Percentiles rank a stretch among this genome's conserved stretches.
Evolutionary conservation across 2,113 vertebrate species (phyloP).

Genomic region (Tilapia sparmanii): DNA sequence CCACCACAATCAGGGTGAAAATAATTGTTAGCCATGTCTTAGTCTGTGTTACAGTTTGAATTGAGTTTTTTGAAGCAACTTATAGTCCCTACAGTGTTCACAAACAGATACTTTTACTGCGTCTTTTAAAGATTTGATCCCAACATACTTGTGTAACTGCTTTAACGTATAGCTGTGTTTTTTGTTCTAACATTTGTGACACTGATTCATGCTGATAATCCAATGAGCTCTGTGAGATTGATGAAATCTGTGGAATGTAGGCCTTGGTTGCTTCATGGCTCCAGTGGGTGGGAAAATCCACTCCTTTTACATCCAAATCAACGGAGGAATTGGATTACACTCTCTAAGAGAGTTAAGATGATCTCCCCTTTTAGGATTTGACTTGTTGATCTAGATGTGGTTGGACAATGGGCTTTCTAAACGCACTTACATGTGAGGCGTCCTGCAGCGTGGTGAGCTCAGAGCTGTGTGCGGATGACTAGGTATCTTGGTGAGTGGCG

Average conservation of each 20-base stretch:
- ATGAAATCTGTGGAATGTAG: conserved; percentile 27
- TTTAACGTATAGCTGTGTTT: neutral
- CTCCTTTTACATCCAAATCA: conserved; percentile 21
- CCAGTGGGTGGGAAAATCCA: conserved; percentile 39
- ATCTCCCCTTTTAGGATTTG: conserved; percentile 11
- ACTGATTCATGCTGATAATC: conserved; percentile 20
- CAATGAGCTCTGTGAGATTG: conserved; percentile 9
- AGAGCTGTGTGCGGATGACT: conserved; percentile 50
- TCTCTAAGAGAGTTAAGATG: conserved; percentile 25
- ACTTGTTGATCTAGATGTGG: conserved; percentile 55
- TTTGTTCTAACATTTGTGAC: neutral
- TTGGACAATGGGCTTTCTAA: conserved; percentile 56
- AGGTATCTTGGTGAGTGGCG: conserved; percentile 39
- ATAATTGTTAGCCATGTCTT: neutral
- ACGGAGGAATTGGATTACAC: conserved; percentile 43
- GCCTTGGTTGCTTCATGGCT: conserved; percentile 17
- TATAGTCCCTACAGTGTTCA: neutral
- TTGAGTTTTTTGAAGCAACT: neutral
- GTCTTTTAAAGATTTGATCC: neutral
- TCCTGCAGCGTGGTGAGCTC: conserved; percentile 28
- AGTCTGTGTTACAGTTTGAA: neutral
- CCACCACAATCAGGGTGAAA: neutral
- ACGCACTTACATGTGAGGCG: conserved; percentile 32
- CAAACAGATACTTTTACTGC: neutral
- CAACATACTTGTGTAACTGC: neutral